Evolutionary conservation across 2,113 vertebrate genomes (phyloP).

Genomic region (Mustelus asterias): DNA sequence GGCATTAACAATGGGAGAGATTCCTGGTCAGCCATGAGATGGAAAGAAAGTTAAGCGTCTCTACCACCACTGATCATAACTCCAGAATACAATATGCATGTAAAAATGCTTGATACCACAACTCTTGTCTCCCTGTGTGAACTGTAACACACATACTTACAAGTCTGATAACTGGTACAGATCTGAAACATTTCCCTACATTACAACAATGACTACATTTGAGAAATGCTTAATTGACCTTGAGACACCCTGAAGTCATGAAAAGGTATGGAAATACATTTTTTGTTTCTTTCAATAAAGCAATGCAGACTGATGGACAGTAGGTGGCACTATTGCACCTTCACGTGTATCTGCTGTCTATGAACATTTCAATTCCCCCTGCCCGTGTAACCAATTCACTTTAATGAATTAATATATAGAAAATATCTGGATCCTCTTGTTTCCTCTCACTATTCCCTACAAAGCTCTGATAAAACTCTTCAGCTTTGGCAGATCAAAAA

Average conservation of each 20-base stretch:
- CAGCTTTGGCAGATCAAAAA: background rate
- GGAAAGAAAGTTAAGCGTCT: background rate
- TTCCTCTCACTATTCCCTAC: background rate
- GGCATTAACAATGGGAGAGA: background rate
- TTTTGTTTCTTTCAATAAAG: background rate
- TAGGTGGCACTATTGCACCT: conserved; percentile 12
- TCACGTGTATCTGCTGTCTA: background rate
- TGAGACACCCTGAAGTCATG: no score
- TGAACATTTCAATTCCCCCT: background rate
- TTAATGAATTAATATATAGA: background rate
- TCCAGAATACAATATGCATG: background rate
- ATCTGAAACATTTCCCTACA: background rate
- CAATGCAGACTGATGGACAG: background rate
- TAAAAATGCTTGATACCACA: background rate
- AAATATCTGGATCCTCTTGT: background rate
- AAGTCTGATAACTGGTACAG: background rate
- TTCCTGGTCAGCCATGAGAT: background rate
- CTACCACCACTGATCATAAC: background rate
- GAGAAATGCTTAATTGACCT: background rate
- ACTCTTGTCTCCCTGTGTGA: background rate
- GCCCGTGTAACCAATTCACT: background rate
- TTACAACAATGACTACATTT: background rate
- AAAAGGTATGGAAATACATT: background rate
- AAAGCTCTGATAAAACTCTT: background rate
- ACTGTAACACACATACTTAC: background rate